Evolutionary conservation across 1,140 invertebrate species (phyloP).

Genomic region (Scaptomyza pallida): DNA sequence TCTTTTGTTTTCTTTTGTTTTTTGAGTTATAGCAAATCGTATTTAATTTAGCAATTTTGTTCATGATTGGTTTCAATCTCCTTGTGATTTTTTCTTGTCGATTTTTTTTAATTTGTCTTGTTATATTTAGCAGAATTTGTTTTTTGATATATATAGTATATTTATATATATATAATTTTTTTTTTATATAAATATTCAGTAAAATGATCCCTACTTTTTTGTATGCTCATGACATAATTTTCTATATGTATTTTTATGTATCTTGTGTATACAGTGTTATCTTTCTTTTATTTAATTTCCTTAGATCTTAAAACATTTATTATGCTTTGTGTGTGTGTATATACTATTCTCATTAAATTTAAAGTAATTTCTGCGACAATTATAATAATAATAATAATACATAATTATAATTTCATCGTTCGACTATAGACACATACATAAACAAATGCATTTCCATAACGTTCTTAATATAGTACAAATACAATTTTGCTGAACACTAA

Average conservation of each 20-base stretch:
- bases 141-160: conserved; percentile 46
- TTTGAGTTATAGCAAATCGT: conserved; percentile 71
- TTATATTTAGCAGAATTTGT: conserved; percentile 59
- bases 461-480: conserved; percentile 52
- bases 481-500: conserved; percentile 75
- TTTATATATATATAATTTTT: conserved; percentile 65
- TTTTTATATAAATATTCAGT: conserved; percentile 67
- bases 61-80: conserved; percentile 38
- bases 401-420: conserved; percentile 50
- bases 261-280: conserved; percentile 67
- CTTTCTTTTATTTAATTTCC: conserved; percentile 33
- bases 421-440: conserved; percentile 67
- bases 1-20: conserved; percentile 36
- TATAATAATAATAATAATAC: conserved; percentile 54
- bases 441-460: conserved; percentile 68
- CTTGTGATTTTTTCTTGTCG: conserved; percentile 34
- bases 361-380: conserved; percentile 82
- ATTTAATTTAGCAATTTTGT: conserved; percentile 69
- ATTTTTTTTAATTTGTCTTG: conserved; percentile 38
- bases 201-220: conserved; percentile 83
- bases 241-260: conserved; percentile 69
- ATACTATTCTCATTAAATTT: conserved; percentile 64
- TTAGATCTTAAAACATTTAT: conserved; percentile 13
- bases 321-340: conserved; percentile 30
- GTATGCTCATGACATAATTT: conserved; percentile 80